Conservation (phyloP, 30 jellyfish, hydroid and myxozoan genomes). For the Hydractinia echinata region DNA sequence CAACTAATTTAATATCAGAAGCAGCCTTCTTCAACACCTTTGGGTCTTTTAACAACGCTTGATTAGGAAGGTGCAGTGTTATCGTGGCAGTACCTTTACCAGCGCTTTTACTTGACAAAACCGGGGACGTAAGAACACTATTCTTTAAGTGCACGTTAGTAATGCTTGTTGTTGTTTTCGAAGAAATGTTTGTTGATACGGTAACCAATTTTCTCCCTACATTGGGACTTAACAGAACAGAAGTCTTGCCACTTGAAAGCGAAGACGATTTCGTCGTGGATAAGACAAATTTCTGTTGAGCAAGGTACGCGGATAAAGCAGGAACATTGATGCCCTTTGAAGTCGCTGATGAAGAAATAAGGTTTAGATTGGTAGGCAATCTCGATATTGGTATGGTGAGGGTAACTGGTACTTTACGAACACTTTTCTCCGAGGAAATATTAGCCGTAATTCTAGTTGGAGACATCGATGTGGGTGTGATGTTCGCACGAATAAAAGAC, state of each 20-base stretch:
- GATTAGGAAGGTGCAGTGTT: slow-evolving; percentile 14
- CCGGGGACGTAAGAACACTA: not conserved
- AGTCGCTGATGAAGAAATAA: not conserved
- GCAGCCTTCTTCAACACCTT: slow-evolving; percentile 10
- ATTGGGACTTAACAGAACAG: slow-evolving; percentile 20
- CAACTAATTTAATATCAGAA: slow-evolving; percentile 15
- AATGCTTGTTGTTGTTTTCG: not conserved
- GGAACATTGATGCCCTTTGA: slow-evolving; percentile 18
- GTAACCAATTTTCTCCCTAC: not conserved
- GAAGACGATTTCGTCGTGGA: not conserved
- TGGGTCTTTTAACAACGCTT: not conserved
- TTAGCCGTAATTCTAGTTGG: not conserved
- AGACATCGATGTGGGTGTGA: not conserved
- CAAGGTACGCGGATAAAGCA: slow-evolving; percentile 21
- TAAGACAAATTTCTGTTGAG: slow-evolving; percentile 24
- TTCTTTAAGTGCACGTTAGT: not conserved
- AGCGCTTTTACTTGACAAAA: not conserved
- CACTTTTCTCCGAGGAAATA: not conserved
- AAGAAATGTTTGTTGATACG: not conserved
- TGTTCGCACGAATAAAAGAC: not conserved
- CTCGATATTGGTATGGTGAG: slow-evolving; percentile 23
- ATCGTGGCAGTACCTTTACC: slow-evolving; percentile 21
- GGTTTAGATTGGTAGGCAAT: not conserved
- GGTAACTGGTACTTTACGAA: slow-evolving; percentile 13
- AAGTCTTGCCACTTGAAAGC: not conserved